A percentile compares a stretch with the other conserved stretches of the same genome.
Conservation (phyloP, 2,888 invertebrate genomes). For the Morinoia aosen region DNA sequence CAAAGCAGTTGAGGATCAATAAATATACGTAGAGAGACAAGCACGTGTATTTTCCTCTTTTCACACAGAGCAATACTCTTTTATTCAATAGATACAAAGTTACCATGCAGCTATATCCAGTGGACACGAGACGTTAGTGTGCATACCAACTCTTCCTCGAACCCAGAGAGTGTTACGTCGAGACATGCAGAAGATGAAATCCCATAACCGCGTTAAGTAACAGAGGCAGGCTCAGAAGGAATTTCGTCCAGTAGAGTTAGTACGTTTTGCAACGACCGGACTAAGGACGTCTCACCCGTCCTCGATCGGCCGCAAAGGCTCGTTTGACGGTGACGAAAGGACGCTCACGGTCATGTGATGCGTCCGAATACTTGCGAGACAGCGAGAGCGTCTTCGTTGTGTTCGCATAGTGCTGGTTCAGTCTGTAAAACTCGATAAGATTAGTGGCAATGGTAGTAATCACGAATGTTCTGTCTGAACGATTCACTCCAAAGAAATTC, state of each 20-base stretch:
- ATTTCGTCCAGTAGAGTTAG: neutral
- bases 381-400: slow-evolving; percentile 56
- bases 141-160: neutral
- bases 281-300: slow-evolving; percentile 16
- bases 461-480: neutral
- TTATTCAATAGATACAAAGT: neutral
- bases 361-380: slow-evolving; percentile 70
- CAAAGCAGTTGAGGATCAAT: neutral
- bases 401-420: slow-evolving; percentile 41
- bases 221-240: neutral
- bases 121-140: neutral
- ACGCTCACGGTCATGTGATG: slow-evolving; percentile 74
- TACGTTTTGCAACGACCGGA: neutral
- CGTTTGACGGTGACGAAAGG: slow-evolving; percentile 78
- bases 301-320: slow-evolving; percentile 73
- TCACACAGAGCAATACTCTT: neutral
- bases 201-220: neutral
- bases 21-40: neutral
- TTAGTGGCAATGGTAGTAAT: neutral
- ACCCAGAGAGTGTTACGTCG: neutral
- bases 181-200: neutral
- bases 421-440: neutral
- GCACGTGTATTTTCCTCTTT: neutral
- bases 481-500: no score
- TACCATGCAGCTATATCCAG: neutral